These are phyloP conservation scores for Meiosimyza decipiens DNA, from an alignment of 2,888 invertebrate species.

Conservation along the genomic window DNA sequence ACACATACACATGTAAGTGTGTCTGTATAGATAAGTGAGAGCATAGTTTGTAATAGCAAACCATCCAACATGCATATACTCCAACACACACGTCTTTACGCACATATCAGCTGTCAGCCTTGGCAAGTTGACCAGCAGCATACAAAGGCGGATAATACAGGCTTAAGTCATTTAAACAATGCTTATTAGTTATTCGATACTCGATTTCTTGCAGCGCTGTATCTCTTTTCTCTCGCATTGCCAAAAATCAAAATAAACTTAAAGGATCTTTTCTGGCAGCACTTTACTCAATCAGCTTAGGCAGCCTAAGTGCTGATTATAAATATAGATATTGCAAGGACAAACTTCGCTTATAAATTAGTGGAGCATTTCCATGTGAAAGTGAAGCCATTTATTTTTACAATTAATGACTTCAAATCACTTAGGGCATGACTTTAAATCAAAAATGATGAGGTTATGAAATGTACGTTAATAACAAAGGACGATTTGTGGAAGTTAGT, in stretches of 20 bases:
- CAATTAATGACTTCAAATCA: too few species aligned
- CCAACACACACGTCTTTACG: not conserved
- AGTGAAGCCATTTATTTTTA: too few species aligned
- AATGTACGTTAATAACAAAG: too few species aligned
- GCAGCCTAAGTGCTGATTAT: not conserved
- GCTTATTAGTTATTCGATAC: not conserved
- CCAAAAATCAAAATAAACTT: too few species aligned
- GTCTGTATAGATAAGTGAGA: not conserved
- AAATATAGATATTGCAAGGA: not conserved
- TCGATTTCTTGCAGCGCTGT: not conserved
- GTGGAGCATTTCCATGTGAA: too few species aligned
- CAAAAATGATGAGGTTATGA: too few species aligned
- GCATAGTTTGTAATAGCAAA: not conserved
- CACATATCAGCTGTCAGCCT: slow-evolving; percentile 20
- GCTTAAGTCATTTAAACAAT: slow-evolving; percentile 23
- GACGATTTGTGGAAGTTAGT: too few species aligned
- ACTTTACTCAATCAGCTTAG: not conserved
- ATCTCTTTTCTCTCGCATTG: not conserved
- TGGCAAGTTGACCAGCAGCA: slow-evolving; percentile 14
- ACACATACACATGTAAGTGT: not conserved
- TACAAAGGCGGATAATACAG: not conserved
- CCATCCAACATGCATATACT: not conserved
- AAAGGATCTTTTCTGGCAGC: too few species aligned
- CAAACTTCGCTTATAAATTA: not conserved
- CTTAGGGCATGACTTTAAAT: too few species aligned